Evolutionary conservation across 2,113 vertebrate species (phyloP), one percentile per base, ranked within the genome.

Genomic region (human (Homo sapiens)): DNA sequence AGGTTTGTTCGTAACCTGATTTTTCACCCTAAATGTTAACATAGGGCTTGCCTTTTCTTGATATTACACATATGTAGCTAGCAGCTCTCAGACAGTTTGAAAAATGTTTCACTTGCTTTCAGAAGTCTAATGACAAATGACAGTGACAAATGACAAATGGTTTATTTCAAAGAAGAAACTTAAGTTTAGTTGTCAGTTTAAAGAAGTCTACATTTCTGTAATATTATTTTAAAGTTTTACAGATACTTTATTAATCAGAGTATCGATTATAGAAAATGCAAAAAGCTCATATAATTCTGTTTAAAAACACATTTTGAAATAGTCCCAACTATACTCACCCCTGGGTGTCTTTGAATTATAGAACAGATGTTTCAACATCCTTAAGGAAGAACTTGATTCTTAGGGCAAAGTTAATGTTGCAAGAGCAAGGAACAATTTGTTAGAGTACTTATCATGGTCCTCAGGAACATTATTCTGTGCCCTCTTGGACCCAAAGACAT

Each of bases 81-180:
- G 43, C 45, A 89, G 84, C 25, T 45, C 4, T 64, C 18, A 89
- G 81, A 22, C 18, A 66, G 13, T 80, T 52, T 91, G 40, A 68
- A 86, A 87, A 79, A n/a, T 40, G 17, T 94, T 93, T 59, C 38
- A 48, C 14, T 89, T 66, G 66, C 20, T 70, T 97, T 91, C 48
- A 43, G 48, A 91, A 93, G 68, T 48, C 57, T 79, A 52, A 79
- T 75, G 43, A 88, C 43, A 40, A 75, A 81, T n/a, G 52, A 79
- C 64, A 85, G 52, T 68, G 43, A 88, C 43, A 40, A 75, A 81
- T n/a, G 59, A 86, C 64, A 85, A 48, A 7, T 70, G n/a, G 72
- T 94, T 91, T 45, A 76, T 59, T 89, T 95, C 45, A 4, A 48
- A 95, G 88, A 96, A 95, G 75, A 96, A 43, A 48, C 17, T 79